Base-by-base conservation (phyloP, 2,888 invertebrate species). In the Machimus rusticus region DNA sequence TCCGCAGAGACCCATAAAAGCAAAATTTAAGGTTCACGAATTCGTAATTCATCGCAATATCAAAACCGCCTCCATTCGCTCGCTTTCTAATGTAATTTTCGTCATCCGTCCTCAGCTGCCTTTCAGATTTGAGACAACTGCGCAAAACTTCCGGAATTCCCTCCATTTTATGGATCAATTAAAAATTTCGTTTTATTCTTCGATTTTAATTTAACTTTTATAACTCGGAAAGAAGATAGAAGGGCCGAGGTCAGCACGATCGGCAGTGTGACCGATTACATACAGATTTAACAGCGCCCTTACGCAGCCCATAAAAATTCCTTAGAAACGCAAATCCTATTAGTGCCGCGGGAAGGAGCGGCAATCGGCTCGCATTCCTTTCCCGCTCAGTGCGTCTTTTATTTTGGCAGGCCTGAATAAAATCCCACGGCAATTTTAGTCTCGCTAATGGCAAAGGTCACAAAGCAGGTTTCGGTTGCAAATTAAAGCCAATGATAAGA, bases 151-250 rank as follows among this genome's bases (percentile, higher is more conserved):
- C 28, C 6, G 66, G 28, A 23, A 79, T 55, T 79, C 51, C 5
- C 43, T 6, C 23, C 46, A 51, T 46, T 79, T 79, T 79, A 79
- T 79, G 14, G 79, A 79, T 55, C 79, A 79, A 79, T 79, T 79
- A 79, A 79, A 79, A 79, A 55, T 79, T 79, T 9, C 51, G 31
- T 51, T 55, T 79, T 79, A 79, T 79, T 79, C 79, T 79, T 51
- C 14, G 51, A 79, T 51, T 79, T 51, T 78, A 78, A 78, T 78
- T 78, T 79, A 79, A 79, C 79, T 79, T 79, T 79, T 51, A 79
- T 31, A 51, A 79, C 79, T 51, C 23, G 37, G 51, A 31, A 78
- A 12, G 6, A 79, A 46, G 31, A 79, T 79, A 79, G 3, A 51
- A 79, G 23, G 28, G 79, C 79, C 43, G 28, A 12, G 34, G 37